Base-by-base conservation (phyloP, 2,113 vertebrate species). In the Dinomys branickii region DNA sequence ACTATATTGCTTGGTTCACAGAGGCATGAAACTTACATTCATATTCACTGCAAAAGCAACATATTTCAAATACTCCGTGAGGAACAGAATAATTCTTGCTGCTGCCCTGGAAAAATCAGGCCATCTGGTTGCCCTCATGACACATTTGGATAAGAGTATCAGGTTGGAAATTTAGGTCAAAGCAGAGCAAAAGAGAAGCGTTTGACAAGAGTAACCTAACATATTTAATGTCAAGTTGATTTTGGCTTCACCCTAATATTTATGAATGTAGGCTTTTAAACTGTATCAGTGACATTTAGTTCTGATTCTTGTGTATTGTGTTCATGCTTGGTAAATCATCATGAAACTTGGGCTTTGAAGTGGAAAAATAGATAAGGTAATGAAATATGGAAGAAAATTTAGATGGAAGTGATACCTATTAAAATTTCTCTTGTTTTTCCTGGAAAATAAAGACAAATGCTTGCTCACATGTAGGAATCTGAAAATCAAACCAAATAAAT, bases 91-190 rank as follows among this genome's bases (percentile, higher is more conserved):
- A 28, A 78, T 73, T 97, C 94, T 94, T 41, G 13, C 26, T 75
- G 47, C 38, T 94, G 17, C 47, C 28, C 41, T 83, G 82, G 41
- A 95, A 96, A 85, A 97, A 88, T 88, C 77, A 97, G 97, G 95
- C 85, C 90, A 95, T 95, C 92, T 97, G 94, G 90, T 77, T 98
- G 96, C 92, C 95, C 95, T 97, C 96, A 94, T 97, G 97, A 98
- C 97, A 97, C 95, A 96, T 97, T 97, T 97, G 95, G 96, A 95
- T 83, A 90, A 90, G 94, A 97, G 94, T 95, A 97, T 95, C 85
- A 91, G 94, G 85, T 94, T 97, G 54, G 52, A 97, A 95, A 97
- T 98, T 96, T 92, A 97, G 97, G 97, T 97, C 94, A 97, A 94
- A 98, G 85, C 77, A 97, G 95, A 95, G 90, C 24, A 35, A 85